Evolutionary conservation across 2,797 vertebrate genomes (phyloP).

Genomic region (Gobio occitaniae): DNA sequence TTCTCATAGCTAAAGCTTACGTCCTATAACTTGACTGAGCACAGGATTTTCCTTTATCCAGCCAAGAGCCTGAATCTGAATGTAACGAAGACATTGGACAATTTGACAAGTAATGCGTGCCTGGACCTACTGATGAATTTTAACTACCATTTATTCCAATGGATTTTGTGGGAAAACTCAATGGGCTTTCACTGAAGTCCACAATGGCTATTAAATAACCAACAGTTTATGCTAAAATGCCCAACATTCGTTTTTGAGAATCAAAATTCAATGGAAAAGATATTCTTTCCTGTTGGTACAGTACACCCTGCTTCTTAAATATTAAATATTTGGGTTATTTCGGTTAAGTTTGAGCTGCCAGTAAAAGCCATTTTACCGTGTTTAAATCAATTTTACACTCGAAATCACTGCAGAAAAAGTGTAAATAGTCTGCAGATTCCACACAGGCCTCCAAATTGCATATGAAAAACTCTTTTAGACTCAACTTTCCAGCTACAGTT

Average conservation of each 20-base stretch:
- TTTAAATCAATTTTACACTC: neutral
- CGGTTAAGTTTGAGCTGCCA: neutral
- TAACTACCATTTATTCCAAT: slow-evolving; percentile 74
- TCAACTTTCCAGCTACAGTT: neutral
- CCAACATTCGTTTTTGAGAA: slow-evolving; percentile 23
- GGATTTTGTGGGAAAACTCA: slow-evolving; percentile 74
- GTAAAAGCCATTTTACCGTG: neutral
- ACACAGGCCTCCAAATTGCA: neutral
- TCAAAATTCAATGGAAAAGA: slow-evolving; percentile 20
- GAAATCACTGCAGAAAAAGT: neutral
- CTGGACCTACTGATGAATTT: slow-evolving; percentile 74
- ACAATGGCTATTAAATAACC: slow-evolving; percentile 37
- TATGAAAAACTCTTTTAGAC: neutral
- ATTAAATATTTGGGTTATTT: neutral
- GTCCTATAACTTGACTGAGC: slow-evolving; percentile 70
- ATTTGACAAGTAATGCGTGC: slow-evolving; percentile 70
- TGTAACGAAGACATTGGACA: slow-evolving; percentile 69
- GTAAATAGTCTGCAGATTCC: slow-evolving; percentile 10
- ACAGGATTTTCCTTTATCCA: slow-evolving; percentile 61
- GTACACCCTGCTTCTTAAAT: neutral
- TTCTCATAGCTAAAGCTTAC: slow-evolving; percentile 74
- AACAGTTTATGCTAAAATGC: slow-evolving; percentile 43
- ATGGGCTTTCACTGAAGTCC: slow-evolving; percentile 66
- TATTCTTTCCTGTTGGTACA: neutral
- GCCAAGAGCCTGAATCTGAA: slow-evolving; percentile 68